Conservation (phyloP, 2,797 vertebrate genomes). For the Sebastes elongatus region DNA sequence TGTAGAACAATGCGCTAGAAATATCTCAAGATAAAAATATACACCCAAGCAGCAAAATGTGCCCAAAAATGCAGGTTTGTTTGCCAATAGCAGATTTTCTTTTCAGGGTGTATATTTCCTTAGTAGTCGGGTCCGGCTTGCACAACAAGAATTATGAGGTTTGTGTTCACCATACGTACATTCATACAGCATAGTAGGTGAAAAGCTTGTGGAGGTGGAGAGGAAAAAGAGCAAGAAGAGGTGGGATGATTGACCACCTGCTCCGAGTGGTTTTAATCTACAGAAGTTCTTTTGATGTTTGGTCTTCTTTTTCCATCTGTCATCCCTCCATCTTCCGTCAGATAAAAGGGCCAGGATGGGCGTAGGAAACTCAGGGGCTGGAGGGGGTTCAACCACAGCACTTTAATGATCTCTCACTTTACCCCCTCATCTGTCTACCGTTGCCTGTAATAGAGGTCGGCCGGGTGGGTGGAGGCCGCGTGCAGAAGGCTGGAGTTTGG, state of each 20-base stretch:
- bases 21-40: slow-evolving; percentile 14
- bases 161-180: not conserved
- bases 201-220: not conserved
- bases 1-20: slow-evolving; percentile 5
- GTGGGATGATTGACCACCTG: not conserved
- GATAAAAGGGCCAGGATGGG: not conserved
- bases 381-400: not conserved
- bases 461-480: not conserved
- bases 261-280: slow-evolving; percentile 3
- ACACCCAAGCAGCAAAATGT: not conserved
- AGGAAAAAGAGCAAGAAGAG: not conserved
- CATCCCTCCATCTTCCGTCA: not conserved
- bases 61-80: not conserved
- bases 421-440: not conserved
- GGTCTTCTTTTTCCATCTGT: not conserved
- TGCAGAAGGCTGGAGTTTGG: not conserved
- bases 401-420: slow-evolving; percentile 8
- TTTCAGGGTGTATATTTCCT: not conserved
- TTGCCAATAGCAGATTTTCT: not conserved
- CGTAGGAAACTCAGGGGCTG: not conserved
- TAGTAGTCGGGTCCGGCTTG: not conserved
- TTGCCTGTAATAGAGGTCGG: not conserved
- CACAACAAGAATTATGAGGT: not conserved
- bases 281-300: slow-evolving; percentile 9
- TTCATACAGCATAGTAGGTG: not conserved